Percentiles rank a stretch among this genome's conserved stretches.
phyloP scores from a whole-genome alignment of 2,888 invertebrate genomes.

The Calameuta filiformis region DNA sequence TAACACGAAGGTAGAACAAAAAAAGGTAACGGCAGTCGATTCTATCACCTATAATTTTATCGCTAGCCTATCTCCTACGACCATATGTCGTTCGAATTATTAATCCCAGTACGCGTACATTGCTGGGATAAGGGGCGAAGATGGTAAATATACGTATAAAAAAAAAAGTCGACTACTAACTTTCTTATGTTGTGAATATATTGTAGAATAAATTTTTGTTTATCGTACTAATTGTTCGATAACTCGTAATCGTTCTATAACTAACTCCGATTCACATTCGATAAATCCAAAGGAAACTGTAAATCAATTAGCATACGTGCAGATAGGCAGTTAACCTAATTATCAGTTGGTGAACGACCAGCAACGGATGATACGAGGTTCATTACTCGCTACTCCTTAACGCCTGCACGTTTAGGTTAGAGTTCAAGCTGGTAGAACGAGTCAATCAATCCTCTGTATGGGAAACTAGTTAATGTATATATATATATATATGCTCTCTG shows the following conservation, averaged over 20 bases:
- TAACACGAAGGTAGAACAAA: too few species aligned
- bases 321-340: constrained; percentile 14
- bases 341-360: constrained; percentile 8
- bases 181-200: not conserved
- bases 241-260: not conserved
- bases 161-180: not conserved
- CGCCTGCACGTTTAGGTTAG: constrained; percentile 5
- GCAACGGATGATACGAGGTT: not conserved
- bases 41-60: not conserved
- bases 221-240: not conserved
- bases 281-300: not conserved
- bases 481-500: too few species aligned
- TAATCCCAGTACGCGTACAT: constrained; percentile 1
- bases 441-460: constrained; percentile 39
- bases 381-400: constrained; percentile 7
- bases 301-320: constrained; percentile 15
- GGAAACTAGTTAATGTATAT: constrained; percentile 35
- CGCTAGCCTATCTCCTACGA: constrained; percentile 6
- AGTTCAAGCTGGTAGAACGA: constrained; percentile 36
- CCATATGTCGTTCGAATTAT: constrained; percentile 13
- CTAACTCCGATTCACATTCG: not conserved
- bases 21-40: too few species aligned
- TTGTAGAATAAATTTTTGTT: not conserved
- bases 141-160: not conserved
- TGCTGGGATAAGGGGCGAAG: not conserved